These are phyloP conservation scores for Eretmocerus hayati DNA, from an alignment of 2,888 invertebrate genomes.

Conservation along the genomic window DNA sequence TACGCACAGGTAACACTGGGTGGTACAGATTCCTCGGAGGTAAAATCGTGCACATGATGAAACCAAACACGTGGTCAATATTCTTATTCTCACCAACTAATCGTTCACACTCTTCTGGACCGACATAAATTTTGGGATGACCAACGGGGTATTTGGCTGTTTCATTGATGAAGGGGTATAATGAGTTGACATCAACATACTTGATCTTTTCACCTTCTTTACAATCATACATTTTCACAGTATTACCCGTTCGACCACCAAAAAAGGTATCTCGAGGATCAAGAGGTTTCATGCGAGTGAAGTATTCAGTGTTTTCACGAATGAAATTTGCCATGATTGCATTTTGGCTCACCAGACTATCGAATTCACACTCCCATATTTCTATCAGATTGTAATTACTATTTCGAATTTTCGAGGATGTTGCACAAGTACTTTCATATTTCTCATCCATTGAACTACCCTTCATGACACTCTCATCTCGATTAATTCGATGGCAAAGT, in stretches of 20 bases:
- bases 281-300: too few species aligned
- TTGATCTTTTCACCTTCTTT: conserved; percentile 7
- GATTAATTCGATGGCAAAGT: neutral
- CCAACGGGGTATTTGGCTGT: conserved; percentile 29
- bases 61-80: conserved; percentile 27
- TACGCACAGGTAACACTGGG: conserved; percentile 32
- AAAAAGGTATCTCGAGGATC: conserved; percentile 9
- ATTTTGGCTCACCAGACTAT: neutral
- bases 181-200: conserved; percentile 7
- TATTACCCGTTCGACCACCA: conserved; percentile 4
- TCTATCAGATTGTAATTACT: neutral
- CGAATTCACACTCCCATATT: neutral
- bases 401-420: neutral
- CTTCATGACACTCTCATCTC: neutral
- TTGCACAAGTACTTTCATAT: neutral
- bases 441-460: too few species aligned
- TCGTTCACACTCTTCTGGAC: conserved; percentile 16
- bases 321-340: neutral
- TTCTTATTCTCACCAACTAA: conserved; percentile 4
- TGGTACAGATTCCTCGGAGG: conserved; percentile 29
- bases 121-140: conserved; percentile 28
- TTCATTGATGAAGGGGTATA: conserved; percentile 28
- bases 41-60: conserved; percentile 23
- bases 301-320: too few species aligned
- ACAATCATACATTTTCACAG: neutral